Conservation (phyloP, 2,797 vertebrate species). For the Tapera naevia region DNA sequence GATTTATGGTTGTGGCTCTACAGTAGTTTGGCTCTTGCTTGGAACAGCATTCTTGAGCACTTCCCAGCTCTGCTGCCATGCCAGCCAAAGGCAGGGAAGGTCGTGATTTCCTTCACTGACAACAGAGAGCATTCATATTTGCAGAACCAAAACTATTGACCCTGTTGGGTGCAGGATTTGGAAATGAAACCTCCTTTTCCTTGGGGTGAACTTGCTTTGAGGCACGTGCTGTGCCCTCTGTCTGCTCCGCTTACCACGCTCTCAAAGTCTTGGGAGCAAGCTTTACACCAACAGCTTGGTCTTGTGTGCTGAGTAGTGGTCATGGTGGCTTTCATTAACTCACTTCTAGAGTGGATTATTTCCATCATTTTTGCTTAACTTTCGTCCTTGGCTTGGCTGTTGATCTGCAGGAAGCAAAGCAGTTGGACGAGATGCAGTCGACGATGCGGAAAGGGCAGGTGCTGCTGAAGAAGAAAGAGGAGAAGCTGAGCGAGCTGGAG, state of each 20-base stretch:
- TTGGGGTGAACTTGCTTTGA: not conserved
- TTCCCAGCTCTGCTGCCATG: not conserved
- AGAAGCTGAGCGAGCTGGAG: constrained; percentile 85
- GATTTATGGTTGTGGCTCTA: not conserved
- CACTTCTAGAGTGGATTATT: accelerated
- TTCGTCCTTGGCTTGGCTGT: not conserved
- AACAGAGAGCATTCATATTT: accelerated
- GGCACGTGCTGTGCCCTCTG: accelerated
- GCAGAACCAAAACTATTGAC: not conserved
- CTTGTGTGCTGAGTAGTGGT: not conserved
- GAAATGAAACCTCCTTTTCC: not conserved
- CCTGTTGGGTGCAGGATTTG: not conserved
- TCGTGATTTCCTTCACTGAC: not conserved
- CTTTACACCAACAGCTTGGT: not conserved
- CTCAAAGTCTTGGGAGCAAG: accelerated
- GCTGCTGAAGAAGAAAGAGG: constrained; percentile 84
- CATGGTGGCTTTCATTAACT: no score
- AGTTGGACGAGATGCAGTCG: constrained; percentile 78
- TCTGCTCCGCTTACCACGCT: accelerated
- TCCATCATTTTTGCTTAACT: not conserved
- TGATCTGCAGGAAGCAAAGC: constrained; percentile 78
- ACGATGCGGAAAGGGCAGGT: constrained; percentile 79
- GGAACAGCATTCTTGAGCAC: not conserved
- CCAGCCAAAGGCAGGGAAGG: not conserved
- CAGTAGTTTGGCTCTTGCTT: not conserved